Evolutionary conservation across 2,113 vertebrate species (phyloP).

Genomic region (Myxocyprinus asiaticus): DNA sequence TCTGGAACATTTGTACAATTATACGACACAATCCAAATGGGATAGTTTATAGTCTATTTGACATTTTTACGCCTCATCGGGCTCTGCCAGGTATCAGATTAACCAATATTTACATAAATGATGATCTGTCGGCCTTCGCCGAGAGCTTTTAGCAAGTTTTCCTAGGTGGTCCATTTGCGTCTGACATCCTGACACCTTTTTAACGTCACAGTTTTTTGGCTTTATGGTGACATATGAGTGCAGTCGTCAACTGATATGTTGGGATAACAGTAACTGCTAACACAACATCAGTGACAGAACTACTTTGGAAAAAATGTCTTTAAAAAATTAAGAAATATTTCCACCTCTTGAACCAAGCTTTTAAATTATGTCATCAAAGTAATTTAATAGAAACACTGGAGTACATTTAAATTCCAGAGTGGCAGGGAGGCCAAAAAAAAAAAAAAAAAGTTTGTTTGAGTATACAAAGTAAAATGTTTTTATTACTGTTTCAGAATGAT

Average conservation of each 20-base stretch:
- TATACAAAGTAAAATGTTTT: background rate
- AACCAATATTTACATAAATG: conserved; percentile 50
- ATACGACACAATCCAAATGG: background rate
- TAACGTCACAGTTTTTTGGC: conserved; percentile 20
- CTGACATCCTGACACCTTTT: conserved; percentile 46
- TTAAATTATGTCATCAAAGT: conserved; percentile 34
- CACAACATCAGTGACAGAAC: conserved; percentile 33
- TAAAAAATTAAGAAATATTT: conserved; percentile 36
- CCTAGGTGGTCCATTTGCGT: conserved; percentile 55
- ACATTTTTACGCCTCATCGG: conserved; percentile 29
- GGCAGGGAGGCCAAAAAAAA: background rate
- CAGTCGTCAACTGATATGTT: conserved; percentile 37
- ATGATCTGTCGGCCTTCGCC: conserved; percentile 23
- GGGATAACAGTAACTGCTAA: conserved; percentile 39
- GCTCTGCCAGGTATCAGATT: conserved; percentile 39
- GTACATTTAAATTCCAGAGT: conserved; percentile 34
- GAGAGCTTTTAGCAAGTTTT: conserved; percentile 14
- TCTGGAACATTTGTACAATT: conserved; percentile 13
- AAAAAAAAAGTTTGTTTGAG: background rate
- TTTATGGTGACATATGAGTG: conserved; percentile 19
- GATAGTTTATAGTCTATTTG: conserved; percentile 33
- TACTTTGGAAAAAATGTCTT: conserved; percentile 19
- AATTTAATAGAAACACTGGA: conserved; percentile 39
- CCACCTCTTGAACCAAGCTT: conserved; percentile 34
- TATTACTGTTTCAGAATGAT: conserved; percentile 6